Conservation (phyloP, 1,140 invertebrate species). For the Epicauta chinensis region DNA sequence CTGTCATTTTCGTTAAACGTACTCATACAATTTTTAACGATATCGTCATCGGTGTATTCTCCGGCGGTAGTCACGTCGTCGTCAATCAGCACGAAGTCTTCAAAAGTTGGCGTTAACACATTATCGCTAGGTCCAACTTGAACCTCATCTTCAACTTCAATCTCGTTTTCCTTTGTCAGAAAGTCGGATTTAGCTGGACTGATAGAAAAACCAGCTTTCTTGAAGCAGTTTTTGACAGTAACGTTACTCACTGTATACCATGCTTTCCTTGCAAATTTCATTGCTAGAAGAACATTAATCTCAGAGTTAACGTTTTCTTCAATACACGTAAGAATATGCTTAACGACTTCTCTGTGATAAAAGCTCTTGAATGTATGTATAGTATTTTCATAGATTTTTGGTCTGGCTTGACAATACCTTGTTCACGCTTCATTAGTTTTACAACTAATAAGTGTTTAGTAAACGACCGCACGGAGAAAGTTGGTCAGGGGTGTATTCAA, state of each 20-base stretch:
- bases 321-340: too few relatives aligned
- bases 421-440: too few relatives aligned
- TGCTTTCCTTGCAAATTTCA: conserved; percentile 27
- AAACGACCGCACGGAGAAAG: too few relatives aligned
- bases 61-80: too few relatives aligned
- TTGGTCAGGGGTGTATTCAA: too few relatives aligned
- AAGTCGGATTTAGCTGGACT: conserved; percentile 16
- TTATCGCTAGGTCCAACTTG: conserved; percentile 22
- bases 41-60: too few relatives aligned
- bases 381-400: background rate
- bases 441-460: too few relatives aligned
- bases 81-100: too few relatives aligned
- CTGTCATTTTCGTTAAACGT: conserved; percentile 2
- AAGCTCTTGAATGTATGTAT: conserved; percentile 4
- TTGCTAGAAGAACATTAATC: conserved; percentile 19
- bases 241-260: conserved; percentile 26
- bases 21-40: conserved; percentile 2
- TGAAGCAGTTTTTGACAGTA: conserved; percentile 29
- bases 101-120: too few relatives aligned
- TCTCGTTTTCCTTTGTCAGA: conserved; percentile 14
- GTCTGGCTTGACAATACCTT: too few relatives aligned
- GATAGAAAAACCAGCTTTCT: too few relatives aligned
- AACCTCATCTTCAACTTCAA: conserved; percentile 25
- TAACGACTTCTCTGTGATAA: conserved; percentile 3
- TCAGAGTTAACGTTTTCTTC: conserved; percentile 1